A percentile compares a stretch with the other conserved stretches of the same genome.
These are phyloP conservation scores for Nematolebias whitei DNA, from an alignment of 2,113 vertebrate genomes.

Conservation along the genomic window DNA sequence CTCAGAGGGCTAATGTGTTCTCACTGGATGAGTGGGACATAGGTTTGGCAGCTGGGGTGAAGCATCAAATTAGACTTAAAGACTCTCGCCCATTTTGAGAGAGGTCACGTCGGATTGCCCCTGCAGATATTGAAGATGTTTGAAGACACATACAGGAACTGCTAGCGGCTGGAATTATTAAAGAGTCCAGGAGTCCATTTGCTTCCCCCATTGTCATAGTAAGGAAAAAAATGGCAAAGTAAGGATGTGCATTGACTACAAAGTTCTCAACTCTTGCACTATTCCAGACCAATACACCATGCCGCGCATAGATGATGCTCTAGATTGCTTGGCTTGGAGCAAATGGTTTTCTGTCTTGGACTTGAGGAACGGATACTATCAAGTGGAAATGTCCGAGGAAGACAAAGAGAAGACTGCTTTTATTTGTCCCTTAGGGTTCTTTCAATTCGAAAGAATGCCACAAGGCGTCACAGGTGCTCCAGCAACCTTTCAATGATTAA, in stretches of 20 bases:
- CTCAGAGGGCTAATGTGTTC: background rate
- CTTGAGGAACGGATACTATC: background rate
- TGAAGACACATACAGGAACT: background rate
- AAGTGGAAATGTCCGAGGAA: background rate
- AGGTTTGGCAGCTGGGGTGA: background rate
- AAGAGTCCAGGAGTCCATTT: background rate
- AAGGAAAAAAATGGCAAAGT: background rate
- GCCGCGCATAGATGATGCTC: background rate
- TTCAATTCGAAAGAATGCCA: background rate
- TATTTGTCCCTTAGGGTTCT: background rate
- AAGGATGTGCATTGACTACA: constrained; percentile 1
- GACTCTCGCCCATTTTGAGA: background rate
- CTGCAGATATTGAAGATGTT: background rate
- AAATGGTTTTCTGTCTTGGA: background rate
- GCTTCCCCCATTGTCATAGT: background rate
- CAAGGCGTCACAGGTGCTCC: background rate
- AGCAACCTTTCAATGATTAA: background rate
- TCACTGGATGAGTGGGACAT: background rate
- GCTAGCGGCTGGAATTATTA: background rate
- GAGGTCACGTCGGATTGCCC: background rate
- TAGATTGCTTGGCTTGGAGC: background rate
- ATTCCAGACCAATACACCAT: background rate
- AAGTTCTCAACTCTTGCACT: background rate
- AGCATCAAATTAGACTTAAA: background rate
- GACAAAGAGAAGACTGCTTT: background rate